A percentile compares a stretch with the other conserved stretches of the same genome.
Evolutionary conservation across 2,113 vertebrate genomes (phyloP).

Genomic region (Rhinolophus ferrumequinum): DNA sequence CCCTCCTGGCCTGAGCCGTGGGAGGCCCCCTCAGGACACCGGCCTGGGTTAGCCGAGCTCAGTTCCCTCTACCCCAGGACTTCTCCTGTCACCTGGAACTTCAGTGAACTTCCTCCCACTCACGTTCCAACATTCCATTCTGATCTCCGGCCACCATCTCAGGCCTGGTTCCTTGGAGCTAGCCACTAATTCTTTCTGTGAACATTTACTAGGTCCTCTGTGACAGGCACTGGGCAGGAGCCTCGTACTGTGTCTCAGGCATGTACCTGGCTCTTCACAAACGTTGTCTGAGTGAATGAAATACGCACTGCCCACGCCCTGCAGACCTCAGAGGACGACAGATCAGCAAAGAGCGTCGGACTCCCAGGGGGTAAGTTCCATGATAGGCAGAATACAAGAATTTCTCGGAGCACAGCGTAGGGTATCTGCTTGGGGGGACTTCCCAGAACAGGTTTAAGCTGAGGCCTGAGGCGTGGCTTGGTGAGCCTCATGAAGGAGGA

Average conservation of each 20-base stretch:
- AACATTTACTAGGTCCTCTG: not conserved
- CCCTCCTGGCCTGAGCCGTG: not conserved
- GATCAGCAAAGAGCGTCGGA: not conserved
- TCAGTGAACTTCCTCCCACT: not conserved
- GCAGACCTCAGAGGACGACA: not conserved
- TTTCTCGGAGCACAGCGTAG: not conserved
- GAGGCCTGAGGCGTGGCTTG: not conserved
- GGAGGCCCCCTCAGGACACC: not conserved
- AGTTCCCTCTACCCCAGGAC: not conserved
- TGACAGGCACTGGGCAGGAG: not conserved
- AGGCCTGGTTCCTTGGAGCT: not conserved
- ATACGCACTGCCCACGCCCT: not conserved
- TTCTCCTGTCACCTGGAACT: not conserved
- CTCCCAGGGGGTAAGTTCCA: not conserved
- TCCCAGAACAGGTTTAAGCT: not conserved
- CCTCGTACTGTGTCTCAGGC: not conserved
- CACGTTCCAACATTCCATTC: not conserved
- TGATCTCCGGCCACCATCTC: not conserved
- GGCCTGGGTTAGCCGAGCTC: not conserved
- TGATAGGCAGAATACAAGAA: not conserved
- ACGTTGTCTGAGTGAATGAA: not conserved
- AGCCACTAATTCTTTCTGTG: not conserved
- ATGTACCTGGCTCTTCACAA: not conserved
- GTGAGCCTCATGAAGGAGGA: not conserved
- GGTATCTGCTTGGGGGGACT: not conserved